Evolutionary conservation across 2,888 invertebrate species (phyloP), one percentile per base, ranked within the genome.

Genomic region (Pseudococcus jackbeardsleyi): DNA sequence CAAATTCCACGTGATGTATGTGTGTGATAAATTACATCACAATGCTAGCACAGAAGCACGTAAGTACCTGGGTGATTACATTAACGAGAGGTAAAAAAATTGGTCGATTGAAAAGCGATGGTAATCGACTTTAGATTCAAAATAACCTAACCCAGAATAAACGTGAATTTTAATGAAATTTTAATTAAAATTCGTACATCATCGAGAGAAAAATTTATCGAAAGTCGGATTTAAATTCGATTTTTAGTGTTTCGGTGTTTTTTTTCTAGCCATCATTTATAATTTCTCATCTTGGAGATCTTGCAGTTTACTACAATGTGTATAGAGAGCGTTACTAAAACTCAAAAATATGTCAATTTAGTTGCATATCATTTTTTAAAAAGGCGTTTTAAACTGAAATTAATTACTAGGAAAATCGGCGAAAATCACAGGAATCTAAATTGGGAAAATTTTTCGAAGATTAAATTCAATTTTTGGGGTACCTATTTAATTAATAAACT

Each of bases 1-100:
- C 79, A 46, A 42, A 46, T 46, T 82, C 79, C 79, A 82, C 79
- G 79, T 82, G 79, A 82, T 82, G 79, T 19, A 82, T 46, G 79
- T 46, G 11, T 82, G 46, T n/a, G 46, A 19, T 82, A 82, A 82
- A 82, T 82, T 82, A 82, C 79, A 82, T 82, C 79, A 82, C 79
- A 82, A 46, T 46, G 79, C 12, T 33, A 33, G 26, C 26, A 33
- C 1, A 33, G 26, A 42, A 79, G 42, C 79, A 46, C 17, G 46
- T 46, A 46, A 42, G 42, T n/a, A 22, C n/a, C 19, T 15, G 46
- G 19, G 46, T 46, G 42, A 19, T 46, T 46, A 46, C 46, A 82
- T 46, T 82, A 46, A 79, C 12, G 9, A 46, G 19, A n/a, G 7
- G 42, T 79, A 33, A 8, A 42, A 42, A 19, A 42, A 19, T 42